Evolutionary conservation across 2,888 invertebrate genomes (phyloP).

Genomic region (Pyrgus malvae): DNA sequence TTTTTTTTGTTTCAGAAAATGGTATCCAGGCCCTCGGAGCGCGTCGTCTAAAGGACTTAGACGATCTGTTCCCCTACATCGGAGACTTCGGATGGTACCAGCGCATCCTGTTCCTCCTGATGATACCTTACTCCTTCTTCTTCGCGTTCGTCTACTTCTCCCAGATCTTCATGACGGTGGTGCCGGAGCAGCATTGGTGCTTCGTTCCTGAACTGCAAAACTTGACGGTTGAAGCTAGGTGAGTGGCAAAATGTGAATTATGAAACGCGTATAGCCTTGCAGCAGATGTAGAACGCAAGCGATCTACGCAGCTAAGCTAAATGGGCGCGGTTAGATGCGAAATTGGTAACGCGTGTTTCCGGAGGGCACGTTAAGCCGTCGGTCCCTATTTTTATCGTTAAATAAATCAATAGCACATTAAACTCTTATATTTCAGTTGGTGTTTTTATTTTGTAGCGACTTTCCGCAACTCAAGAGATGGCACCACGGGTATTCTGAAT

Average conservation of each 20-base stretch:
- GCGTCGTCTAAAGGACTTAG: slow-evolving; percentile 55
- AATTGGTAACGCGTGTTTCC: no score
- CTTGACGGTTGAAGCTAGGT: slow-evolving; percentile 59
- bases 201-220: slow-evolving; percentile 53
- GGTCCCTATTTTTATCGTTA: not conserved
- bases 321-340: no score
- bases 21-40: slow-evolving; percentile 26
- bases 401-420: no score
- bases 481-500: no score
- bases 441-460: no score
- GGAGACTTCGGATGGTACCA: slow-evolving; percentile 76
- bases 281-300: no score
- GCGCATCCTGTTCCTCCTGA: slow-evolving; percentile 63
- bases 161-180: slow-evolving; percentile 73
- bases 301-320: no score
- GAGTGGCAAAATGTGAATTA: slow-evolving; percentile 23
- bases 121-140: slow-evolving; percentile 73
- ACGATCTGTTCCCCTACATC: slow-evolving; percentile 64
- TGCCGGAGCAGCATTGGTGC: slow-evolving; percentile 69
- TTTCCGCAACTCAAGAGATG: no score
- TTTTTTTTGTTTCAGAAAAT: slow-evolving; percentile 43
- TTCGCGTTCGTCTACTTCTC: slow-evolving; percentile 75
- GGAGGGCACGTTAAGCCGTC: no score
- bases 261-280: no score
- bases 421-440: no score